Conservation (phyloP, 2,888 invertebrate genomes). For the Hirtodrosophila cameraria region DNA sequence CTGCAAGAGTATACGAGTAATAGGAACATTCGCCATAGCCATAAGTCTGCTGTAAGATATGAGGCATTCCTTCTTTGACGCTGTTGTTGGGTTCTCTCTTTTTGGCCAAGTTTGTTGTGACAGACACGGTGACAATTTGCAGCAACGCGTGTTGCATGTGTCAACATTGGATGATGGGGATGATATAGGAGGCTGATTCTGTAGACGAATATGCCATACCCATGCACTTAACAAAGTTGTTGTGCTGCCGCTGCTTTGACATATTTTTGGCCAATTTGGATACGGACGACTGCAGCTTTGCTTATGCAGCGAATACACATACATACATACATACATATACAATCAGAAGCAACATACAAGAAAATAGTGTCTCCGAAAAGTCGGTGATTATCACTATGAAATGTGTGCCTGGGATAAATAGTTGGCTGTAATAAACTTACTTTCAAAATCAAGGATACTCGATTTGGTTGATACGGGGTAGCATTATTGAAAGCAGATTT, state of each 20-base stretch:
- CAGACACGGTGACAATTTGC: conserved; percentile 63
- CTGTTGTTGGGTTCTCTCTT: conserved; percentile 2
- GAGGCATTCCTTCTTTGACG: conserved; percentile 31
- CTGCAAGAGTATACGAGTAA: neutral
- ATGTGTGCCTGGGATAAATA: too few relatives aligned
- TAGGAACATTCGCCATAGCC: conserved; percentile 11
- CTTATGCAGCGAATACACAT: conserved; percentile 3
- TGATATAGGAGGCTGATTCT: conserved; percentile 8
- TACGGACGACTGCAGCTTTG: conserved; percentile 8
- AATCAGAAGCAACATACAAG: neutral
- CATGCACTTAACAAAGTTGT: conserved; percentile 60
- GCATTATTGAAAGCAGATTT: too few relatives aligned
- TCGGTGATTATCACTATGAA: too few relatives aligned
- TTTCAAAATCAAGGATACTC: too few relatives aligned
- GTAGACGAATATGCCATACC: conserved; percentile 15
- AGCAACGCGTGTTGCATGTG: conserved; percentile 47
- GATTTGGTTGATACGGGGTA: too few relatives aligned
- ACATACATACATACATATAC: neutral
- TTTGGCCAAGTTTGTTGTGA: conserved; percentile 41
- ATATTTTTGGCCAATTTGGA: conserved; percentile 42
- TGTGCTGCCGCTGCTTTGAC: conserved; percentile 26
- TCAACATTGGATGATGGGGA: conserved; percentile 33
- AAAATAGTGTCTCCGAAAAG: too few relatives aligned
- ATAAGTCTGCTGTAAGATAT: conserved; percentile 41
- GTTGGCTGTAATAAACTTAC: too few relatives aligned